Evolutionary conservation across 2,113 vertebrate genomes (phyloP), one percentile per base, ranked within the genome.

Genomic region (Malurus melanocephalus): DNA sequence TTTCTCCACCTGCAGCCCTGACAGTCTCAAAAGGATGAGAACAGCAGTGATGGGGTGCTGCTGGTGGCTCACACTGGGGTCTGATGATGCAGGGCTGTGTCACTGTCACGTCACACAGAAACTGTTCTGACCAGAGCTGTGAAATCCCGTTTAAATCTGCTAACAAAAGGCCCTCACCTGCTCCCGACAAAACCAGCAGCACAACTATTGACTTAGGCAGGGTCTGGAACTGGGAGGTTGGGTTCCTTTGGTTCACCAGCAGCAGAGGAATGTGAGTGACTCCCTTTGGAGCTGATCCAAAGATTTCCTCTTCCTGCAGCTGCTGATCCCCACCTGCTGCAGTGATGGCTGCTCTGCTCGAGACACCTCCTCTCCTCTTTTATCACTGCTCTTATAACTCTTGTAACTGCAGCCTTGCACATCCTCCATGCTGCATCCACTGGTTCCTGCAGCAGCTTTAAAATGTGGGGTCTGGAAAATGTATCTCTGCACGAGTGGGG

Each of bases 31-130:
- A 10, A 42, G 0, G 6, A 24, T 2, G 6, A 49, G 17, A 11
- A 5, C 13, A 52, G 49, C 42, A 40, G 9, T 0, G 2, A 18
- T 1, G 65, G 11, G n/a, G n/a, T n/a, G n/a, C n/a, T n/a, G n/a
- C n/a, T n/a, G n/a, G n/a, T n/a, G n/a, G n/a, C n/a, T n/a, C n/a
- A n/a, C n/a, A n/a, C n/a, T n/a, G n/a, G n/a, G 69, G 11, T n/a
- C 84, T 61, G 38, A 27, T 17, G 57, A 4, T 19, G 15, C 69
- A 75, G 69, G 60, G 53, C 57, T 65, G 66, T 72, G 89, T 16
- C 5, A 1, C 46, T 87, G 23, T 17, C 62, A 11, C 4, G 1
- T 18, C 57, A 11, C 1, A 33, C 6, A 40, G 80, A 40, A 87
- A 72, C 49, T 35, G 7, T 45, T 86, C 30, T 57, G 26, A 72